These are phyloP conservation scores for Chelon auratus DNA, from an alignment of 2,797 vertebrate species.

Conservation along the genomic window DNA sequence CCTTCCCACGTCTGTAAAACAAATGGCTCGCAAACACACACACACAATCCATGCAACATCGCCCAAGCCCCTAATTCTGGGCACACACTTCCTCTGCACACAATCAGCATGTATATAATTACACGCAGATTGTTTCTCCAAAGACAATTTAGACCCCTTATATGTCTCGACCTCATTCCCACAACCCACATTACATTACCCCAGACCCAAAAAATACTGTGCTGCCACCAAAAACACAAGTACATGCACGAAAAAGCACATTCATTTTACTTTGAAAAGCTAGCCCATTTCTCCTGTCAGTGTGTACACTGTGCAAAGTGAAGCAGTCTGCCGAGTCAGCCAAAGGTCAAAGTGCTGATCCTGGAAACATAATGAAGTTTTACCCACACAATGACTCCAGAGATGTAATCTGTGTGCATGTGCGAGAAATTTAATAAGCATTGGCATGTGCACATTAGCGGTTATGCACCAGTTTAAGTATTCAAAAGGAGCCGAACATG, in stretches of 20 bases:
- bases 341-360: constrained; percentile 54
- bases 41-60: constrained; percentile 54
- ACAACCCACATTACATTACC: constrained; percentile 61
- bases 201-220: constrained; percentile 58
- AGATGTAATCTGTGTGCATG: constrained; percentile 41
- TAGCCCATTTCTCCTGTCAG: neutral
- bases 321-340: constrained; percentile 19
- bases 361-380: constrained; percentile 12
- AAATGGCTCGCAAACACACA: constrained; percentile 64
- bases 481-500: constrained; percentile 50
- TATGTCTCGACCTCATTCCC: constrained; percentile 57
- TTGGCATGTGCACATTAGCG: constrained; percentile 47
- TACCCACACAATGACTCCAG: constrained; percentile 17
- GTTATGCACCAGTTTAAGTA: constrained; percentile 26
- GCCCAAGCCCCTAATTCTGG: constrained; percentile 73
- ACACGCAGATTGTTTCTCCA: constrained; percentile 81
- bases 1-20: constrained; percentile 78
- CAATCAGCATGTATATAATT: constrained; percentile 84
- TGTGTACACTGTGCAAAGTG: constrained; percentile 6
- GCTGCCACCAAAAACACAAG: constrained; percentile 49
- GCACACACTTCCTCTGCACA: constrained; percentile 79
- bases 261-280: constrained; percentile 13
- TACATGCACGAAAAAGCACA: constrained; percentile 26
- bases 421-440: constrained; percentile 49
- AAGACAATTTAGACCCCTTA: constrained; percentile 73